Evolutionary conservation across 2,113 vertebrate genomes (phyloP), one percentile per base, ranked within the genome.

Genomic region (Empidonax alnorum): DNA sequence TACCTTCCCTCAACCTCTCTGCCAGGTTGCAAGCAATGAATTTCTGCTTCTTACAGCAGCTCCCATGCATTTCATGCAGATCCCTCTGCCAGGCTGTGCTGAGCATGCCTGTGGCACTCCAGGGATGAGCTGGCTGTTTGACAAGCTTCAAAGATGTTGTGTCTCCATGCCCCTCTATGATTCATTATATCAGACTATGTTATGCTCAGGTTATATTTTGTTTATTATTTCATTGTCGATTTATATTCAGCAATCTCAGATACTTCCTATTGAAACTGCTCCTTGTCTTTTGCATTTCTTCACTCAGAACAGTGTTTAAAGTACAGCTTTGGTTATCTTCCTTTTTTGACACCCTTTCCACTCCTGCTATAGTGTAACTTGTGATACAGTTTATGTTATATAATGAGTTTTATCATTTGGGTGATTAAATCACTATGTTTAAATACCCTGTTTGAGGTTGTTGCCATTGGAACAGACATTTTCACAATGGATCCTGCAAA

Each of bases 381-480:
- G 41, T 75, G n/a, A 14, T 14, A 17, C 27, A 27, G 52, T 90
- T 88, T 90, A 74, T 42, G 47, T 59, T 82, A 15, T n/a, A 53
- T 62, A 65, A 90, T 46, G n/a, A 72, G 41, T 53, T 65, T 90
- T 95, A 90, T 95, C 65, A 90, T 74, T 71, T 75, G 73, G 23
- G 22, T 87, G 59, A 89, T 82, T 74, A 71, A 85, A 80, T 83
- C 2, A 2, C 56, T 59, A 4, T 87, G 31, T 88, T 89, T 92
- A 92, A 94, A 76, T 37, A 59, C 49, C 10, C 25, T 76, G 21
- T 88, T 94, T 85, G 74, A 82, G 25, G 46, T 93, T 95, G 63
- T 56, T 93, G 61, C 53, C 46, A 37, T n/a, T 89, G 74, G 66
- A 91, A 87, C 41, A 82, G n/a, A 72, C 78, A 81, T 94, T 91